phyloP scores from a whole-genome alignment of 2,797 vertebrate genomes.

The Chloroceryle inda region DNA sequence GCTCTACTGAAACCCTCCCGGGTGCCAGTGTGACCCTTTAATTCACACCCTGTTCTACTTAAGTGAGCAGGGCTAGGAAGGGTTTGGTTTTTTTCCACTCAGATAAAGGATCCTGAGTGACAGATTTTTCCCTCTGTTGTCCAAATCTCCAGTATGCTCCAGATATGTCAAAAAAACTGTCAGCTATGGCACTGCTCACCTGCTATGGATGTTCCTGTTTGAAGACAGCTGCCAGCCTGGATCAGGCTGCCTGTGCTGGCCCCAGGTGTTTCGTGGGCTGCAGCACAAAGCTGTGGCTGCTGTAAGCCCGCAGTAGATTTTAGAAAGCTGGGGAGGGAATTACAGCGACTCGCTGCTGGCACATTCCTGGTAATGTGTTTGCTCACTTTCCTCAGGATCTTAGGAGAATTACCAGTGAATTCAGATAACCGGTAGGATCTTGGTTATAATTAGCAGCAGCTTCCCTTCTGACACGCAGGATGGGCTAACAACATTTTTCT shows the following conservation, averaged over 20 bases:
- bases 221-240: background rate
- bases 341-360: slow-evolving; percentile 14
- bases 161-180: background rate
- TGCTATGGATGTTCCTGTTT: background rate
- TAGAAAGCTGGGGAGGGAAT: background rate
- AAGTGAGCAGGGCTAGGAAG: background rate
- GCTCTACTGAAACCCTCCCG: background rate
- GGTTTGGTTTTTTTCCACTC: background rate
- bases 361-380: slow-evolving; percentile 34
- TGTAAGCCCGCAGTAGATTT: background rate
- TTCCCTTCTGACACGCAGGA: slow-evolving; percentile 4
- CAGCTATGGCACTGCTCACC: background rate
- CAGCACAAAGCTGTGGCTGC: background rate
- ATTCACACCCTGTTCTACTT: background rate
- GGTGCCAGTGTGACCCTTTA: background rate
- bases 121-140: background rate
- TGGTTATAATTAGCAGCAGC: slow-evolving; percentile 53
- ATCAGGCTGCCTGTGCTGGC: background rate
- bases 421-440: slow-evolving; percentile 42
- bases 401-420: slow-evolving; percentile 27
- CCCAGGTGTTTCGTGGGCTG: background rate
- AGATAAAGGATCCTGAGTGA: background rate
- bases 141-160: background rate
- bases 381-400: slow-evolving; percentile 40
- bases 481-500: slow-evolving; percentile 33